Evolutionary conservation across 2,888 invertebrate species (phyloP).

Genomic region (Nasonia oneida): DNA sequence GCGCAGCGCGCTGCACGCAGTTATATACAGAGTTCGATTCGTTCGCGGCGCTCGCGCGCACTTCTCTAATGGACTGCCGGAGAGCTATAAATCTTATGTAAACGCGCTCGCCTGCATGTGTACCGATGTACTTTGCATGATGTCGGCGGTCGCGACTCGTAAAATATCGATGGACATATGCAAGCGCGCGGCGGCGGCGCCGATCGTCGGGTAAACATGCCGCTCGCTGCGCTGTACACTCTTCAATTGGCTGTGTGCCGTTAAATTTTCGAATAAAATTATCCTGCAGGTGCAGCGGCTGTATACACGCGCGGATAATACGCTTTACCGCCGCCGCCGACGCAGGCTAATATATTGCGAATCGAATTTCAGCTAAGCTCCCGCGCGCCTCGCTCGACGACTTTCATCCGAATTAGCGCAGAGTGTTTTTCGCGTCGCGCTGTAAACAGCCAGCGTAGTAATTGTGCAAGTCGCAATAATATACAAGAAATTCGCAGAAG

Average conservation of each 20-base stretch:
- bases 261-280: conserved; percentile 52
- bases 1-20: background rate
- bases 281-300: background rate
- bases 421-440: background rate
- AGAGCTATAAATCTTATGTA: conserved; percentile 42
- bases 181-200: background rate
- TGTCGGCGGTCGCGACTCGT: conserved; percentile 39
- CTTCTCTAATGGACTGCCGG: conserved; percentile 30
- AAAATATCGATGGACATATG: conserved; percentile 42
- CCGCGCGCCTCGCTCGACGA: too few species aligned
- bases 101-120: conserved; percentile 20
- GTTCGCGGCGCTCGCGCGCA: conserved; percentile 20
- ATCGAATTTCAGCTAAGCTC: too few species aligned
- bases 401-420: background rate
- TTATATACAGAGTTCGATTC: conserved; percentile 59
- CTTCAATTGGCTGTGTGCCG: conserved; percentile 41
- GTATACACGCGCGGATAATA: background rate
- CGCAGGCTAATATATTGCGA: conserved; percentile 30
- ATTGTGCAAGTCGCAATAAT: background rate
- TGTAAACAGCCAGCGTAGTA: background rate
- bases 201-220: conserved; percentile 18
- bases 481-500: background rate
- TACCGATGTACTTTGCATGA: conserved; percentile 42
- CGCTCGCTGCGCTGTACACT: background rate
- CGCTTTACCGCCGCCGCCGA: background rate